Evolutionary conservation across 2,797 vertebrate species (phyloP), one percentile per base, ranked within the genome.

Genomic region (Cirrhinus molitorella): DNA sequence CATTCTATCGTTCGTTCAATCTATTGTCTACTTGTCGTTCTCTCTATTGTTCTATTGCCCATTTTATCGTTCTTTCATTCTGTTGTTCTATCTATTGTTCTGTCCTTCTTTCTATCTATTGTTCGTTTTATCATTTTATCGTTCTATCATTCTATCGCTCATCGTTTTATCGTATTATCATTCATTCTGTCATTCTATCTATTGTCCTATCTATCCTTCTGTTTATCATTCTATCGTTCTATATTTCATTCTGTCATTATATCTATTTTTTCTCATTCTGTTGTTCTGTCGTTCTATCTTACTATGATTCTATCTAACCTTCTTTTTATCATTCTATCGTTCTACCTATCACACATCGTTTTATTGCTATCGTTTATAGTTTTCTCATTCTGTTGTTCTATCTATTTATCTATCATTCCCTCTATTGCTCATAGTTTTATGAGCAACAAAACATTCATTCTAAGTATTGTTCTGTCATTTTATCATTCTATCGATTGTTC

Each of bases 251-350:
- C 51, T 53, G 1, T 57, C 21, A 0, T 6, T 53, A 17, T 19
- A 8, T 53, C 6, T 4, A 2, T 53, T 17, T 1, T 0, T 53
- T 21, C 1, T 55, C 51, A 5, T 0, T 55, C 19, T 4, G 3
- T 23, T 7, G 3, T 2, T 57, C 21, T 55, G 10, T 12, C 11
- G 10, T 23, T 59, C 23, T 14, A 14, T 59, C 23, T 23, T 0
- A 25, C 55, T 59, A 2, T 59, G n/a, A 12, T 0, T 59, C 55
- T 57, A 0, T 57, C 55, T 2, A 0, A 23, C 1, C 0, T 9
- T 55, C 23, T 59, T 2, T 25, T 23, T 61, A 7, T 28, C 57
- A 1, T 2, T 68, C 37, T 43, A 14, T 67, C 10, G 12, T 6
- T 61, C 23, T 6, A 0, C n/a, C 49, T 34, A 34, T 34, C 31